These are phyloP conservation scores for Coranthus polyacanthus DNA, from an alignment of 2,797 vertebrate genomes.

Conservation along the genomic window DNA sequence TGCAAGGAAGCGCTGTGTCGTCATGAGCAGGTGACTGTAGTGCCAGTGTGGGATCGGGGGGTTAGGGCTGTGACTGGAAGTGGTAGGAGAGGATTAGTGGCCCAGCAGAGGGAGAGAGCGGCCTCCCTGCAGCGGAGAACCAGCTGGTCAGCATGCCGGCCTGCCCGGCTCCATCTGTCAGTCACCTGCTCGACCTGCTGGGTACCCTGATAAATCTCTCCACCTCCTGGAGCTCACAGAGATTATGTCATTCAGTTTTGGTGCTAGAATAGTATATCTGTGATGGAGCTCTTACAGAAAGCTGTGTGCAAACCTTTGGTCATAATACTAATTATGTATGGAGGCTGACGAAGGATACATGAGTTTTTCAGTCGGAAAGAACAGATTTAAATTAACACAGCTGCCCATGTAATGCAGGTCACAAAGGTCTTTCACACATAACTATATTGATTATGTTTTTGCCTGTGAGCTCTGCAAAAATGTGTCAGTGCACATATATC, in stretches of 20 bases:
- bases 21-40: conserved; percentile 56
- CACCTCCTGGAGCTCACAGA: conserved; percentile 35
- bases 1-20: conserved; percentile 36
- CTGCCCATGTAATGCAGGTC: too few relatives aligned
- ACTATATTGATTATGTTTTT: too few relatives aligned
- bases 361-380: too few relatives aligned
- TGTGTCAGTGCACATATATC: too few relatives aligned
- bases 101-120: conserved; percentile 62
- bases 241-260: conserved; percentile 52
- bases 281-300: background rate
- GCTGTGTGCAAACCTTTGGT: background rate
- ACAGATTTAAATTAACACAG: too few relatives aligned
- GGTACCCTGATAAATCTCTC: conserved; percentile 54
- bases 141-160: conserved; percentile 75
- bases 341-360: too few relatives aligned
- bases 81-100: conserved; percentile 73
- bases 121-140: conserved; percentile 65
- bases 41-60: conserved; percentile 49
- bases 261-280: background rate
- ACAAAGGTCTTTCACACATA: too few relatives aligned
- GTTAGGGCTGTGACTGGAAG: conserved; percentile 67
- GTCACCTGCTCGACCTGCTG: conserved; percentile 74
- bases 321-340: background rate
- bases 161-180: conserved; percentile 75
- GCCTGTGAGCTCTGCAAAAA: too few relatives aligned